Conservation (phyloP, 2,113 vertebrate genomes). For the Drymodes brunneopygia region DNA sequence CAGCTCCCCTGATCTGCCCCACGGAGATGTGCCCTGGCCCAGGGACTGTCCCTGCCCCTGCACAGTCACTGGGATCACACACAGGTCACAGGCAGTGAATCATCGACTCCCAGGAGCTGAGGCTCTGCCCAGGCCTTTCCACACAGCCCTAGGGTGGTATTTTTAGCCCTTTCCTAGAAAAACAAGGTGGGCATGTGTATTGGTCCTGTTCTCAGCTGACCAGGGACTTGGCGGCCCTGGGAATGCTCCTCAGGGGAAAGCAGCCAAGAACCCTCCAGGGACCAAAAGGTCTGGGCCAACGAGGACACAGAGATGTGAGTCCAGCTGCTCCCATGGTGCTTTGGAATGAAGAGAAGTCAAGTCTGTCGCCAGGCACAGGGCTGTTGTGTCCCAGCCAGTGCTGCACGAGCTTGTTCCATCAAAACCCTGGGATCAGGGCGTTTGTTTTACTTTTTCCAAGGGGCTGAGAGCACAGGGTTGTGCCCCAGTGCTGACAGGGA, state of each 20-base stretch:
- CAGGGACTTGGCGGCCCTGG: not conserved
- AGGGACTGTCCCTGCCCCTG: not conserved
- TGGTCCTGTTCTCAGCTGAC: not conserved
- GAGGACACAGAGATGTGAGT: not conserved
- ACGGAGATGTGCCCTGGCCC: not conserved
- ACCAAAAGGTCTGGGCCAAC: not conserved
- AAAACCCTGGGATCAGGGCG: not conserved
- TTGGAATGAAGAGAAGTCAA: accelerated
- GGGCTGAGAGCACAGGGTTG: not conserved
- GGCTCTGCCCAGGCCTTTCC: not conserved
- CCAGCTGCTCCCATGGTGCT: not conserved
- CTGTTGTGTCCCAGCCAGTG: not conserved
- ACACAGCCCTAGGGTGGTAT: not conserved
- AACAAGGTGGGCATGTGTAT: not conserved
- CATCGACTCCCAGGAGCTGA: not conserved
- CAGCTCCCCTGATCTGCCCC: not conserved
- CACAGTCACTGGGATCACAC: accelerated
- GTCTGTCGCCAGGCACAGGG: not conserved
- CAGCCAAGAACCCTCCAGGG: not conserved
- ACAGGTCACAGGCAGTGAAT: not conserved
- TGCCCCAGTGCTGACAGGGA: accelerated
- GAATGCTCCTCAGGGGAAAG: not conserved
- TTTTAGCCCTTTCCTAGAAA: slow-evolving; percentile 12
- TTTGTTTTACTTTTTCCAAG: not conserved
- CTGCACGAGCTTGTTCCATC: accelerated